Evolutionary conservation across 1,140 invertebrate genomes (phyloP).

Genomic region (Leucophenga varia): DNA sequence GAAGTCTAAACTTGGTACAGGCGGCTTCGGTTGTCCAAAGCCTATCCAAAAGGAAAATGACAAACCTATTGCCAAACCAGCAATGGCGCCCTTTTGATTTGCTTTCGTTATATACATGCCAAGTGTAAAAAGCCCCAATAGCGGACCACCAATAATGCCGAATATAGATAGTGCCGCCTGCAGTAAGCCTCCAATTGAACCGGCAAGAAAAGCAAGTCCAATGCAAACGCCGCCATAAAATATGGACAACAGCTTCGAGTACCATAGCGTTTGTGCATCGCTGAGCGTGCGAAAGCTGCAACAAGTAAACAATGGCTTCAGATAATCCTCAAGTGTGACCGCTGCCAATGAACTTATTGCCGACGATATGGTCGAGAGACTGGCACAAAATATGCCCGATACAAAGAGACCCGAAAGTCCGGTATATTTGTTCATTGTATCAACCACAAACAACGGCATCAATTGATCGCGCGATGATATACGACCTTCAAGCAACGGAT

Average conservation of each 20-base stretch:
- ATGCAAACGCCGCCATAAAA: constrained; percentile 70
- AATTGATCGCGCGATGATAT: constrained; percentile 63
- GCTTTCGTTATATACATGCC: constrained; percentile 71
- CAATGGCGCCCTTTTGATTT: constrained; percentile 71
- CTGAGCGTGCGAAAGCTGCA: constrained; percentile 31
- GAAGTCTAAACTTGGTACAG: constrained; percentile 61
- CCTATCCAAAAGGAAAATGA: constrained; percentile 79
- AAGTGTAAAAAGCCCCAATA: constrained; percentile 76
- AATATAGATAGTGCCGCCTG: constrained; percentile 77
- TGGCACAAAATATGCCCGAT: constrained; percentile 79
- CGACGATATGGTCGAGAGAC: constrained; percentile 82
- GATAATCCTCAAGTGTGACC: constrained; percentile 81
- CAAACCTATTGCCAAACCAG: constrained; percentile 67
- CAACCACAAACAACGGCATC: constrained; percentile 78
- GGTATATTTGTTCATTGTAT: constrained; percentile 67
- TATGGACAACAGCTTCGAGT: constrained; percentile 67
- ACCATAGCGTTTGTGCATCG: constrained; percentile 44
- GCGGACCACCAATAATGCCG: constrained; percentile 77
- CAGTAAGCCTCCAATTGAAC: constrained; percentile 71
- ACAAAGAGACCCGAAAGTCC: constrained; percentile 81
- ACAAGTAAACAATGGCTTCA: constrained; percentile 59
- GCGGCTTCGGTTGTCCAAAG: constrained; percentile 77
- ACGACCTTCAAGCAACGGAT: constrained; percentile 64
- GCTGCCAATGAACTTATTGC: constrained; percentile 80
- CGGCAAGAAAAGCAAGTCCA: constrained; percentile 69